Base-by-base conservation (phyloP, 2,888 invertebrate genomes). In the Hypomecis atomaria region DNA sequence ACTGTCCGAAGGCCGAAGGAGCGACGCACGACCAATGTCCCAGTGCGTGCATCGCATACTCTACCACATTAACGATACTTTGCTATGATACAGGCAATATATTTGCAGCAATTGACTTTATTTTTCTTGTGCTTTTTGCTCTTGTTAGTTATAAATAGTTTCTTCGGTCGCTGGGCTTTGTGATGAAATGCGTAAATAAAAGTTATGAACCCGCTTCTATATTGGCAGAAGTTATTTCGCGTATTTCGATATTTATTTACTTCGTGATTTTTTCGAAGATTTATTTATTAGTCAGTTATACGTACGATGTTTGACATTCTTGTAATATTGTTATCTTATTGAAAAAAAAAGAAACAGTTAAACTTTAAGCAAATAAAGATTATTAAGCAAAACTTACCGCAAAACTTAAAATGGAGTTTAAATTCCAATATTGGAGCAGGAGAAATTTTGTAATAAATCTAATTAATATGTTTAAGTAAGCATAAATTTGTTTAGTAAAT, bases 1-100 rank as follows among this genome's bases (percentile, higher is more conserved):
- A 75, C 69, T 67, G 74, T 68, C 71, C 74, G 83, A 85, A 85
- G 84, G 84, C 79, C 81, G 72, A 70, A 66, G 72, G 78, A 76
- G 76, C 78, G 78, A 77, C 76, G 76, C 73, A 72, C 74, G 75
- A 69, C 71, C 73, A 59, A 68, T 71, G 78, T 76, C 74, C 68
- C 73, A 61, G 53, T 72, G 74, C 86, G 83, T 84, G 86, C 71
- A 71, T 61, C 54, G 85, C 76, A 84, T 84, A 67, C 47, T 60
- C 44, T 61, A 43, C 53, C n/a, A 34, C 11, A 59, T 57, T 47
- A 50, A 55, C 43, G 47, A 53, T 47, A 37, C 57, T 65, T 64
- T 59, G 43, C 47, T 50, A 65, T 52, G 48, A 42, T 50, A 43
- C 59, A 52, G 59, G 33, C 60, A 53, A 60, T 62, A 62, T 54